Evolutionary conservation across 2,113 vertebrate species (phyloP), one percentile per base, ranked within the genome.

Genomic region (Hippocampus zosterae): DNA sequence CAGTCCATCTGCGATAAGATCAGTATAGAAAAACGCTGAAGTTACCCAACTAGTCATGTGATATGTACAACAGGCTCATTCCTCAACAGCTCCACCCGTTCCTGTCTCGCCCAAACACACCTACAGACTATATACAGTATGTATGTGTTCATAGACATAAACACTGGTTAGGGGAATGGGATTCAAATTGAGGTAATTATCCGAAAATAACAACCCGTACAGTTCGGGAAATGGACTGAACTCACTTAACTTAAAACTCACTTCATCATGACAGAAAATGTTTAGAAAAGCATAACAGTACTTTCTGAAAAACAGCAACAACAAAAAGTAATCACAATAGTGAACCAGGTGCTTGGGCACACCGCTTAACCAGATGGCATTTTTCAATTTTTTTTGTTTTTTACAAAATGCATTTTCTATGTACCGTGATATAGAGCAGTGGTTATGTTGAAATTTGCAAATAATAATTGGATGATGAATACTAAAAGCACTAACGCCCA

Each of bases 1-100:
- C 70, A 65, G 50, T 73, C 80, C 23, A 55, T 71, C 33, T 77
- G 50, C 50, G 50, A 82, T 76, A 71, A 81, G 84, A 81, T 81
- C 70, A 57, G 21, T 5, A n/a, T n/a, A n/a, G n/a, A n/a, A n/a
- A n/a, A n/a, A 81, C 72, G 68, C 46, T 42, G 73, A 74, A 74
- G 19, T 12, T 53, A 80, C 60, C 70, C 77, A 80, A 80, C 80
- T 41, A 67, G 75, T 77, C 78, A 84, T 84, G 82, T 85, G 81
- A 84, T 82, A 78, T 74, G 63, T 40, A 40, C 25, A 41, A n/a
- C 72, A 27, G 63, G 59, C 70, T 83, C 81, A 81, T 73, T 84
- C 73, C 77, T 59, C 25, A 62, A 68, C 53, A 70, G 59, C 37
- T 67, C 60, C 73, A 46, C 60, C 68, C 41, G 23, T 57, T 56